Conservation (phyloP, 2,888 invertebrate genomes). For the Graphium colonna region DNA sequence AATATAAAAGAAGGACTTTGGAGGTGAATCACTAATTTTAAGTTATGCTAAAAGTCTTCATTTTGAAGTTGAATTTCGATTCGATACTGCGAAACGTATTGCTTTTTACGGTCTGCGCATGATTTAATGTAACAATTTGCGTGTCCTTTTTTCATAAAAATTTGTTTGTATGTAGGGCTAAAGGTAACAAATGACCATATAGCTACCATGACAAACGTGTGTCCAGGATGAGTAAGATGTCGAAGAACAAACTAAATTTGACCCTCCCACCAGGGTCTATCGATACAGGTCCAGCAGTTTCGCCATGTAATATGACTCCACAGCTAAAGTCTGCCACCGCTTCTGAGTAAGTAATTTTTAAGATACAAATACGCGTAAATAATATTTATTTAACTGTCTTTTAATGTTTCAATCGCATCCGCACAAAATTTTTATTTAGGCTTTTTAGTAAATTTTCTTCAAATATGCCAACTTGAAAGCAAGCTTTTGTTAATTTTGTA, state of each 20-base stretch:
- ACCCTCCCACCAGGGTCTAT: slow-evolving; percentile 94
- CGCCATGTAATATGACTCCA: slow-evolving; percentile 80
- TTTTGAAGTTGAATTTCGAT: neutral
- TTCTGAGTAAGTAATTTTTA: slow-evolving; percentile 70
- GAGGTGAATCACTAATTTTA: too few species aligned
- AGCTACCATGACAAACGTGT: slow-evolving; percentile 42
- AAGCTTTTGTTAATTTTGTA: too few species aligned
- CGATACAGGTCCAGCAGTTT: slow-evolving; percentile 84
- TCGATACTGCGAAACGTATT: neutral
- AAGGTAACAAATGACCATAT: slow-evolving; percentile 23
- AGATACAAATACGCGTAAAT: too few species aligned
- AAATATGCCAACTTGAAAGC: too few species aligned
- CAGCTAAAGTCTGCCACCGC: slow-evolving; percentile 80
- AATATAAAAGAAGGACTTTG: too few species aligned
- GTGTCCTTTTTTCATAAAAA: neutral
- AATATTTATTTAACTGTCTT: too few species aligned
- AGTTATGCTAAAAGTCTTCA: neutral
- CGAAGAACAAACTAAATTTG: slow-evolving; percentile 94
- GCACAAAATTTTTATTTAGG: too few species aligned
- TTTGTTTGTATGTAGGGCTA: slow-evolving; percentile 15
- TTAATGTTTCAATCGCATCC: too few species aligned
- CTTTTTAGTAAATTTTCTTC: too few species aligned
- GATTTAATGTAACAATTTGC: neutral
- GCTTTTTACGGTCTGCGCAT: neutral
- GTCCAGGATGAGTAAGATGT: slow-evolving; percentile 84